Conservation (phyloP, 2,888 invertebrate genomes). For the Stenichneumon culpator region DNA sequence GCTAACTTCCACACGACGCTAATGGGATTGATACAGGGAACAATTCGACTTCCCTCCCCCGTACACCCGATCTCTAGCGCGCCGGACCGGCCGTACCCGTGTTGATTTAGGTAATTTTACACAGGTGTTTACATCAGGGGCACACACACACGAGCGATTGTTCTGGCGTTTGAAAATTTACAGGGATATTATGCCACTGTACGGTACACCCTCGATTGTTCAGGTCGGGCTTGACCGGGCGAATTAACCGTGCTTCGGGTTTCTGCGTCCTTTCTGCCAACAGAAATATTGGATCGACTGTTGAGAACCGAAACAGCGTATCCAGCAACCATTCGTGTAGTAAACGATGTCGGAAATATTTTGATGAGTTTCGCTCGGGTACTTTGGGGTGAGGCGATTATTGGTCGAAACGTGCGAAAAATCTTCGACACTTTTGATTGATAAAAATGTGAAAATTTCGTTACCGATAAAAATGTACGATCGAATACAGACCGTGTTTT, state of each 20-base stretch:
- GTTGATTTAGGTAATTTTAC: constrained; percentile 36
- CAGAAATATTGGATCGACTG: too few relatives aligned
- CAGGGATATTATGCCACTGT: not conserved
- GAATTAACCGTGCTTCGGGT: too few relatives aligned
- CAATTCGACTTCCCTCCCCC: constrained; percentile 20
- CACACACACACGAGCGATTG: not conserved
- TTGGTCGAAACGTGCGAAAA: not conserved
- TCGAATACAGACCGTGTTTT: not conserved
- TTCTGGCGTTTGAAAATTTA: not conserved
- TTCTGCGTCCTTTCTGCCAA: too few relatives aligned
- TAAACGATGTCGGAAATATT: too few relatives aligned
- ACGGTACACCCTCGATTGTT: too few relatives aligned
- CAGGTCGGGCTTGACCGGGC: too few relatives aligned
- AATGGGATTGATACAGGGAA: constrained; percentile 43
- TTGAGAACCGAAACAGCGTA: too few relatives aligned
- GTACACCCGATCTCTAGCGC: not conserved
- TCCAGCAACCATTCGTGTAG: too few relatives aligned
- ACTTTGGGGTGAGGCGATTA: not conserved
- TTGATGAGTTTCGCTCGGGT: too few relatives aligned
- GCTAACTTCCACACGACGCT: constrained; percentile 15
- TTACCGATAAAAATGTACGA: not conserved
- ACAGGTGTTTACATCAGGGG: constrained; percentile 5
- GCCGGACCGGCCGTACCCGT: not conserved
- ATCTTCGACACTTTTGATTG: not conserved
- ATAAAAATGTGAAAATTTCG: not conserved